Conservation (phyloP, 1,140 invertebrate species). For the Antheraea mylitta region DNA sequence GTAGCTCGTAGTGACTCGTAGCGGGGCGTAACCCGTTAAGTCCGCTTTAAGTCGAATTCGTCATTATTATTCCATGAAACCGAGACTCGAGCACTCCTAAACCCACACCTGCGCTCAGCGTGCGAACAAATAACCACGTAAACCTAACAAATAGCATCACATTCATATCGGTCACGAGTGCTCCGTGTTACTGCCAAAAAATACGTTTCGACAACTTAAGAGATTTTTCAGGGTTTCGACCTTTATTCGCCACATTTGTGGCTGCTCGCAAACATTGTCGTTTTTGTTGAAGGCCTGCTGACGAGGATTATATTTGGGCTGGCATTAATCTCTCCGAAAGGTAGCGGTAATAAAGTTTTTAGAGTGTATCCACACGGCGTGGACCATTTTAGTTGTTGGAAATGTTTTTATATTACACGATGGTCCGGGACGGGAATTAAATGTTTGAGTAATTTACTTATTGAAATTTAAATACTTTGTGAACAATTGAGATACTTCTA, state of each 20-base stretch:
- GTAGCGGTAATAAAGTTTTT: conserved; percentile 30
- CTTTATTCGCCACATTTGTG: conserved; percentile 28
- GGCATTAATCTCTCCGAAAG: conserved; percentile 29
- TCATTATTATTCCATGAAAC: conserved; percentile 60
- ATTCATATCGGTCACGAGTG: conserved; percentile 52
- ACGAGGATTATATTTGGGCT: conserved; percentile 26
- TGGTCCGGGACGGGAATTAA: background rate
- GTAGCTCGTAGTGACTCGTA: background rate
- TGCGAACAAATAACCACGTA: conserved; percentile 57
- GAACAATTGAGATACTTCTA: background rate
- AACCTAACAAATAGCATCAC: conserved; percentile 63
- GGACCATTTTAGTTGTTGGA: conserved; percentile 1
- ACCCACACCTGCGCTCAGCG: conserved; percentile 45
- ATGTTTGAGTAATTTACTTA: background rate
- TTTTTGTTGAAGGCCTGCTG: conserved; percentile 27
- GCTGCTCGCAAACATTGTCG: conserved; percentile 18
- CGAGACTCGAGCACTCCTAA: conserved; percentile 24
- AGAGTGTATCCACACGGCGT: conserved; percentile 1
- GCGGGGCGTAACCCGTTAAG: conserved; percentile 29
- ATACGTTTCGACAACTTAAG: conserved; percentile 35
- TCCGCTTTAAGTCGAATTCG: conserved; percentile 55
- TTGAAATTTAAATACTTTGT: conserved; percentile 1
- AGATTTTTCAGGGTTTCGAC: conserved; percentile 36
- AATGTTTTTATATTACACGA: background rate
- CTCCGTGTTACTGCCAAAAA: conserved; percentile 32